Evolutionary conservation across 2,797 vertebrate genomes (phyloP), one percentile per base, ranked within the genome.

Genomic region (Rousettus madagascariensis): DNA sequence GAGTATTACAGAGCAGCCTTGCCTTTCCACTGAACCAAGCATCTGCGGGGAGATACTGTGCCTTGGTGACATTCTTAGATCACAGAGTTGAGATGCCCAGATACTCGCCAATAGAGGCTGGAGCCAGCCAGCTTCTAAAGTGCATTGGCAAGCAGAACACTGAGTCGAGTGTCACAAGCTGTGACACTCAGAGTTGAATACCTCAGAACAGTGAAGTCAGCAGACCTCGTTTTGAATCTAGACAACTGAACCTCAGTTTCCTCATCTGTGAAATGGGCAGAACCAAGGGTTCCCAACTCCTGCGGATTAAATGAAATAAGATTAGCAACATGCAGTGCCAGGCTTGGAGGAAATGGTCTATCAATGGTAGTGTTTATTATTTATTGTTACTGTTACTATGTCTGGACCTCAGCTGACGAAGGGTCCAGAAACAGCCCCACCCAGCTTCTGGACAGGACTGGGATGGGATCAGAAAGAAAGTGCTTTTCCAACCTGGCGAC

Each of bases 401-500:
- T 33, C 26, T 6, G 65, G 46, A 24, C 12, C 71, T 79, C 16
- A 0, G 46, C 36, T 20, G n/a, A 22, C 1, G 33, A 68, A 38
- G 22, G 66, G 9, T 11, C 28, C 24, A 72, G 84, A 59, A 26
- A 20, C 38, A 36, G 74, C n/a, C 33, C 30, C 46, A 8, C 24
- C 46, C 30, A 2, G 5, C 24, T 68, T 79, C 59, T 57, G 8
- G 43, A 80, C 30, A 33, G 57, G 9, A 12, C 19, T 69, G 43
- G 82, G 26, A n/a, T 0, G 15, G 26, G 24, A 33, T 63, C 20
- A 11, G 71, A 65, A 87, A 57, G 49, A 26, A 53, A 61, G 59
- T 6, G 17, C 49, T 38, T 49, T 19, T 46, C 53, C 78, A 51
- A 74, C 24, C 78, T 36, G 74, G 95, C n/a, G 92, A 94, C 94